phyloP scores from a whole-genome alignment of 2,888 invertebrate genomes.

The Melinaea menophilus region DNA sequence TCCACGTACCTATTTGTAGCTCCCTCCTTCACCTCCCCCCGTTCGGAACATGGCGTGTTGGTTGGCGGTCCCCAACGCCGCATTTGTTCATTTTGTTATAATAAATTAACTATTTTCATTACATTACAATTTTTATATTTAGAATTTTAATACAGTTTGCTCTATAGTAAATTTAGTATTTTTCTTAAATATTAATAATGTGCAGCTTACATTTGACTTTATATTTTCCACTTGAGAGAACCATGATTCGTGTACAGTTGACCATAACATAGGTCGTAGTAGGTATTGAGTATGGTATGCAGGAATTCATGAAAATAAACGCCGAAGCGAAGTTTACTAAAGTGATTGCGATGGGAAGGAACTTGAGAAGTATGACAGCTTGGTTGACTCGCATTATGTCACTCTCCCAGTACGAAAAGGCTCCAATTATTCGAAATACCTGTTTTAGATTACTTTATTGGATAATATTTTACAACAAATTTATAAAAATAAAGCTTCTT shows the following conservation, averaged over 20 bases:
- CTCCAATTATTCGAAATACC: constrained; percentile 61
- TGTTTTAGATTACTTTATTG: constrained; percentile 34
- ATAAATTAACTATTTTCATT: too few relatives aligned
- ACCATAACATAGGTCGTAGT: constrained; percentile 41
- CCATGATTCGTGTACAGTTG: constrained; percentile 52
- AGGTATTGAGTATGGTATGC: constrained; percentile 39
- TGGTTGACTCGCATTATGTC: constrained; percentile 64
- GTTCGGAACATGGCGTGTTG: too few relatives aligned
- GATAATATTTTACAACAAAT: not conserved
- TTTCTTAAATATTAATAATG: too few relatives aligned
- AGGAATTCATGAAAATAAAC: constrained; percentile 54
- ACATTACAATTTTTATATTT: too few relatives aligned
- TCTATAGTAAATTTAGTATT: too few relatives aligned
- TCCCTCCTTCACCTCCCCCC: too few relatives aligned
- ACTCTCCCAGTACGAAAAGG: constrained; percentile 62
- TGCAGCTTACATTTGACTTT: constrained; percentile 46
- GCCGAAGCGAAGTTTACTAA: constrained; percentile 62
- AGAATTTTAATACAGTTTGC: too few relatives aligned
- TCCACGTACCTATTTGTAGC: too few relatives aligned
- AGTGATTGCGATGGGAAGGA: constrained; percentile 58
- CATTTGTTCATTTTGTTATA: too few relatives aligned
- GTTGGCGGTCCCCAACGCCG: too few relatives aligned
- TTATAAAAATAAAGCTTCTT: not conserved
- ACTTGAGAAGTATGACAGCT: constrained; percentile 58
- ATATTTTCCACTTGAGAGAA: constrained; percentile 36